Percentiles rank a stretch among this genome's conserved stretches.
These are phyloP conservation scores for Nansenia antarctica DNA, from an alignment of 2,113 vertebrate species.

Conservation along the genomic window DNA sequence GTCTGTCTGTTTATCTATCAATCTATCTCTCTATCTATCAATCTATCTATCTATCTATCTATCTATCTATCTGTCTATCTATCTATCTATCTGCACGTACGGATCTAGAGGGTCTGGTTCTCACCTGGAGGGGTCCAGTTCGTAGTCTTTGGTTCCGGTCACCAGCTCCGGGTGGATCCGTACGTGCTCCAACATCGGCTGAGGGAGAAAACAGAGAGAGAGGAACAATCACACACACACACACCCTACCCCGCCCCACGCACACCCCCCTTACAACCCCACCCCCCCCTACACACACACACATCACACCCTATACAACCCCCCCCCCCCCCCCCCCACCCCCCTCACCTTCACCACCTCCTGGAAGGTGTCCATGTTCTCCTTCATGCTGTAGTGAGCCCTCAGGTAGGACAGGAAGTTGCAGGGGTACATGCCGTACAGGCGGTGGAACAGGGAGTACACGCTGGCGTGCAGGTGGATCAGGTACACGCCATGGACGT, in stretches of 20 bases:
- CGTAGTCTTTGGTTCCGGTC: conserved; percentile 96
- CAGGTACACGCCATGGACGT: conserved; percentile 81
- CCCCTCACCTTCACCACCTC: conserved; percentile 88
- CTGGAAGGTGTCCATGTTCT: conserved; percentile 95
- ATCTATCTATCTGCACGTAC: too few relatives aligned
- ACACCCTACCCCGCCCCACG: background rate
- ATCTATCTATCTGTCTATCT: too few relatives aligned
- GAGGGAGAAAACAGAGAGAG: background rate
- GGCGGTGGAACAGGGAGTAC: conserved; percentile 95
- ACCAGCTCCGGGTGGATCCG: conserved; percentile 95
- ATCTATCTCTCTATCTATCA: too few relatives aligned
- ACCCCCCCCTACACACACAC: background rate
- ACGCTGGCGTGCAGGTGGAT: conserved; percentile 93
- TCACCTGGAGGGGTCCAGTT: conserved; percentile 94
- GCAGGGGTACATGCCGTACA: conserved; percentile 98
- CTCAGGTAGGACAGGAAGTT: conserved; percentile 97
- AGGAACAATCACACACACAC: background rate
- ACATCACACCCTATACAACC: too few relatives aligned
- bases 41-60: too few relatives aligned
- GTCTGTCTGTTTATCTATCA: too few relatives aligned
- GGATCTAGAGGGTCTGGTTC: background rate
- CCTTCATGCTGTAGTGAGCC: conserved; percentile 98
- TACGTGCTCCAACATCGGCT: conserved; percentile 98
- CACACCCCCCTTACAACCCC: conserved; percentile 66
- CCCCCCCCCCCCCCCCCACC: background rate